Evolutionary conservation across 1,140 invertebrate genomes (phyloP), one percentile per base, ranked within the genome.

Genomic region (Pseudomyrmex gracilis): DNA sequence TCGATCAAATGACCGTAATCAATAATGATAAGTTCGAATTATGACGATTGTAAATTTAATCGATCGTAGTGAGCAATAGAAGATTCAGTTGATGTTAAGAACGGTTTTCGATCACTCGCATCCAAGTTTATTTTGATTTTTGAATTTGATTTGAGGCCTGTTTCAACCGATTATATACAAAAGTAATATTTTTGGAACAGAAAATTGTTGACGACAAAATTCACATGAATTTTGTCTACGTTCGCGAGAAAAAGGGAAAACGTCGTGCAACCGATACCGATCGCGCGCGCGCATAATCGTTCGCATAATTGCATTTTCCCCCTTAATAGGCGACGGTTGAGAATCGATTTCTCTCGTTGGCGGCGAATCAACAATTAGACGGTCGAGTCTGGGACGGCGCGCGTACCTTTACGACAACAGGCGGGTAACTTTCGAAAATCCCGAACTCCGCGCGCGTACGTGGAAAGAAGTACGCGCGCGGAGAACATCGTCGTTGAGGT

Each of bases 381-480:
- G 68, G 61, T 34, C 34, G 34, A 34, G 73, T 57, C 74, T 51
- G 45, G 34, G 34, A 34, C 34, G 34, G 34, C 34, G 71, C 45
- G 71, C 55, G 58, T 74, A 82, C 1, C 60, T 61, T 68, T 66
- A 64, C 66, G 66, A 63, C 77, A 34, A 34, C 34, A 7, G 34
- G 34, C 34, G 73, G 70, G 4, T 49, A 74, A 49, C 77, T 86
- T 86, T 85, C 85, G 83, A 87, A 87, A 87, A 87, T 84, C 85
- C 77, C 82, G 34, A 87, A 87, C 82, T 55, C 15, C 61, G 51
- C 34, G 24, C 73, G 57, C 20, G 60, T 34, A 17, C 10, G 22
- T 12, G 3, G 22, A 45, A 34, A 7, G 7, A 58, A 1, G 60
- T 34, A 24, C n/a, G 5, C 17, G 15, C 43, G 55, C 43, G 58